phyloP scores from a whole-genome alignment of 2,888 invertebrate species.

The Andrena fulva region DNA sequence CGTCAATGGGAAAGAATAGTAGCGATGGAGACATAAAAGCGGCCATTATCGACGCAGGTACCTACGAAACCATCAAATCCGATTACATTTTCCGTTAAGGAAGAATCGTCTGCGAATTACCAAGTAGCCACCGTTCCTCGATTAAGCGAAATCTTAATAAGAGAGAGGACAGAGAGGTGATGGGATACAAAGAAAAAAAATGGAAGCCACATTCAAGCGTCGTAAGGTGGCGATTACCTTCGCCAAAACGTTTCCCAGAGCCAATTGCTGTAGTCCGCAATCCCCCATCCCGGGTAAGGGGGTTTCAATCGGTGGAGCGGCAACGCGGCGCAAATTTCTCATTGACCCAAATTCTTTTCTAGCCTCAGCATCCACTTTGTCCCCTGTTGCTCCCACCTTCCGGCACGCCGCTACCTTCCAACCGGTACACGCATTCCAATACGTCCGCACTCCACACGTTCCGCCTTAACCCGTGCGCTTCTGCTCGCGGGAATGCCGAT shows the following conservation, averaged over 20 bases:
- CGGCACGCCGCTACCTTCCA: neutral
- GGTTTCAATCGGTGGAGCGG: conserved; percentile 48
- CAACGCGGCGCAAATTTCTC: conserved; percentile 50
- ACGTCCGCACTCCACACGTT: conserved; percentile 20
- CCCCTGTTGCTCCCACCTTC: conserved; percentile 21
- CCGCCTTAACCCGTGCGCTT: conserved; percentile 8
- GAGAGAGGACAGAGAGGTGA: too few relatives aligned
- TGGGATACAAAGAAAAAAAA: neutral
- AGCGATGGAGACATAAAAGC: too few relatives aligned
- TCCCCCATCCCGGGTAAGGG: conserved; percentile 44
- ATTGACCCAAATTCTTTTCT: conserved; percentile 64
- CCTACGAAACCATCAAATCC: too few relatives aligned
- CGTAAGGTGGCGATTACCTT: conserved; percentile 58
- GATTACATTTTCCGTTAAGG: too few relatives aligned
- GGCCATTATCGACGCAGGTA: too few relatives aligned
- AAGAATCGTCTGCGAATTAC: too few relatives aligned
- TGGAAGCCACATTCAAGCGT: conserved; percentile 31
- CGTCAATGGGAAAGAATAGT: too few relatives aligned
- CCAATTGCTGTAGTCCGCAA: conserved; percentile 26
- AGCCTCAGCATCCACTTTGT: conserved; percentile 32
- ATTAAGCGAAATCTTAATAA: too few relatives aligned
- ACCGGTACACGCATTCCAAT: conserved; percentile 52
- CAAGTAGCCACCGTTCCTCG: too few relatives aligned
- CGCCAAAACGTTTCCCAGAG: conserved; percentile 34
- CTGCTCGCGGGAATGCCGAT: conserved; percentile 47